A percentile compares a stretch with the other conserved stretches of the same genome.
Evolutionary conservation across 2,888 invertebrate genomes (phyloP).

Genomic region (Andricus curvator): DNA sequence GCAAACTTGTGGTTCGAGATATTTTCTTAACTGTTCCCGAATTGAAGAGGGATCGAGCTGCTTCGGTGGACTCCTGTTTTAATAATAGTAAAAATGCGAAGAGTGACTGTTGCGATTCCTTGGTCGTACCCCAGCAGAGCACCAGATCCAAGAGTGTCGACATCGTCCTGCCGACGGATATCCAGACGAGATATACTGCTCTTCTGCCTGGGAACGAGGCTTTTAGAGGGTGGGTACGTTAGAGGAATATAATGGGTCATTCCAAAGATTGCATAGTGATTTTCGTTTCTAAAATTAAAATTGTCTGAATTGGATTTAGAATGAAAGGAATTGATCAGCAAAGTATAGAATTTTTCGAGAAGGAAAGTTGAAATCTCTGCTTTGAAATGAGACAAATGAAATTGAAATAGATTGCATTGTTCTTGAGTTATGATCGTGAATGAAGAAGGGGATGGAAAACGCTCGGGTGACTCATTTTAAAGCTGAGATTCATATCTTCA

Average conservation of each 20-base stretch:
- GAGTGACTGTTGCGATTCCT: constrained; percentile 85
- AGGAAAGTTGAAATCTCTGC: too few relatives aligned
- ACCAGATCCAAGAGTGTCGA: constrained; percentile 91
- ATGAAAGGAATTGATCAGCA: too few relatives aligned
- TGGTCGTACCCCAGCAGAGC: constrained; percentile 86
- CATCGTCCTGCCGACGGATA: constrained; percentile 91
- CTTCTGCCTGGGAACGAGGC: constrained; percentile 77
- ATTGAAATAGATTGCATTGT: too few relatives aligned
- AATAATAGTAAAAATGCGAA: constrained; percentile 85
- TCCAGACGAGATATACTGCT: constrained; percentile 92
- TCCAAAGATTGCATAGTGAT: neutral
- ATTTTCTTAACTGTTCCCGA: constrained; percentile 91
- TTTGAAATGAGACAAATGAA: too few relatives aligned
- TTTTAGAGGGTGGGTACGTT: constrained; percentile 77
- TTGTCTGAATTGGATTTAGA: too few relatives aligned
- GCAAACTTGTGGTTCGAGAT: constrained; percentile 82
- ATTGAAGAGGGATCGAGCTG: constrained; percentile 90
- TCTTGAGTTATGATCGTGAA: too few relatives aligned
- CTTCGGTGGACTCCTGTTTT: constrained; percentile 93
- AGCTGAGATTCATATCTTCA: neutral
- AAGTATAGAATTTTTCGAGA: too few relatives aligned
- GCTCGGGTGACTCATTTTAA: neutral
- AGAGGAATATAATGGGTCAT: neutral
- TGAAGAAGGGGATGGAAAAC: neutral
- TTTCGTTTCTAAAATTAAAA: too few relatives aligned